Evolutionary conservation across 2,888 invertebrate genomes (phyloP).

Genomic region (Acheta domesticus): DNA sequence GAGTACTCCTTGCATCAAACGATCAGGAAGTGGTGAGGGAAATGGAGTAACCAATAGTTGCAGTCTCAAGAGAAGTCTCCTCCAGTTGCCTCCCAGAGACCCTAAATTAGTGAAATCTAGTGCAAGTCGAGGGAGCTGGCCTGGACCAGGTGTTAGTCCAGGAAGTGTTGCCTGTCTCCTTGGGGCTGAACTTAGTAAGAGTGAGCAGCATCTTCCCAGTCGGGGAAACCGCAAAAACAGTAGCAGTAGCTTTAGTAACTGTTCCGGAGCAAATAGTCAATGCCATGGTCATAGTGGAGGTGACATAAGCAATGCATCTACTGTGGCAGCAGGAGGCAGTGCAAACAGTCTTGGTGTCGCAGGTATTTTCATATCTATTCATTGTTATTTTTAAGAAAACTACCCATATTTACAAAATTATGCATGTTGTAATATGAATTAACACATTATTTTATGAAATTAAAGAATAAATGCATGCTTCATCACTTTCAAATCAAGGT

Average conservation of each 20-base stretch:
- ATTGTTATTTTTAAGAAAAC: constrained; percentile 41
- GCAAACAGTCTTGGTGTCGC: constrained; percentile 44
- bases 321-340: constrained; percentile 43
- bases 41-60: constrained; percentile 42
- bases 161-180: constrained; percentile 43
- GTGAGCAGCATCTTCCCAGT: constrained; percentile 59
- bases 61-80: constrained; percentile 54
- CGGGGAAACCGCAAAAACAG: constrained; percentile 40
- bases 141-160: constrained; percentile 63
- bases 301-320: constrained; percentile 45
- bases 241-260: constrained; percentile 40
- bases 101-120: constrained; percentile 71
- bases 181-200: constrained; percentile 72
- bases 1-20: constrained; percentile 46
- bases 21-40: constrained; percentile 45
- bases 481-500: no score
- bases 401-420: constrained; percentile 38
- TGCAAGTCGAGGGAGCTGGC: constrained; percentile 81
- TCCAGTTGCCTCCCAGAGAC: constrained; percentile 69
- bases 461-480: no score
- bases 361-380: not conserved
- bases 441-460: no score
- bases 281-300: constrained; percentile 47
- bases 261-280: constrained; percentile 35
- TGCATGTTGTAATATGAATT: no score